Evolutionary conservation across 2,888 invertebrate genomes (phyloP).

Genomic region (Euphydryas editha): DNA sequence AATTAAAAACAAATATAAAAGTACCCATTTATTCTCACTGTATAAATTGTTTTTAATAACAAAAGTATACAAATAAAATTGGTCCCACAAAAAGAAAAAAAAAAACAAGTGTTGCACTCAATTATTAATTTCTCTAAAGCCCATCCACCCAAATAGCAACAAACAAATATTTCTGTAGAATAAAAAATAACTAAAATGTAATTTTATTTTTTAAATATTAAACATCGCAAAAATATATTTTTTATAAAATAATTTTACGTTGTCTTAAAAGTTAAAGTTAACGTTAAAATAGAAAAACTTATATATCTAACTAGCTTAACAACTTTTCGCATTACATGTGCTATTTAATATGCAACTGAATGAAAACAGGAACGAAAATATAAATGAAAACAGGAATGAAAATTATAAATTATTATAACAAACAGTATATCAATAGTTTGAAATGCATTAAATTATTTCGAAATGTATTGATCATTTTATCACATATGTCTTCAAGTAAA

Average conservation of each 20-base stretch:
- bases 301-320: not conserved
- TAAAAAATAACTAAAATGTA: not conserved
- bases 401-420: not conserved
- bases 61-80: slow-evolving; percentile 30
- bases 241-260: not conserved
- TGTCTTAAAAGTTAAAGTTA: no score
- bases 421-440: not conserved
- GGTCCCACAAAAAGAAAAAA: slow-evolving; percentile 30
- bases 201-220: not conserved
- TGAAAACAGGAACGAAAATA: not conserved
- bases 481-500: not conserved
- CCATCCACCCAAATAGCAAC: slow-evolving; percentile 18
- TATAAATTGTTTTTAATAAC: slow-evolving; percentile 10
- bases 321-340: not conserved
- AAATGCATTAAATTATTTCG: not conserved
- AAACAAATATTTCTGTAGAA: slow-evolving; percentile 11
- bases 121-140: slow-evolving; percentile 8
- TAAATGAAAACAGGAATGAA: not conserved
- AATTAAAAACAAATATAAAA: slow-evolving; percentile 23
- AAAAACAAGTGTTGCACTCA: slow-evolving; percentile 5
- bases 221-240: not conserved
- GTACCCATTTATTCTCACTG: slow-evolving; percentile 38
- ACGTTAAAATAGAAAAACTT: not conserved
- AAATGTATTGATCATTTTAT: slow-evolving; percentile 4
- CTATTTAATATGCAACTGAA: not conserved